Evolutionary conservation across 2,113 vertebrate genomes (phyloP).

Genomic region (Dromiciops gliroides): DNA sequence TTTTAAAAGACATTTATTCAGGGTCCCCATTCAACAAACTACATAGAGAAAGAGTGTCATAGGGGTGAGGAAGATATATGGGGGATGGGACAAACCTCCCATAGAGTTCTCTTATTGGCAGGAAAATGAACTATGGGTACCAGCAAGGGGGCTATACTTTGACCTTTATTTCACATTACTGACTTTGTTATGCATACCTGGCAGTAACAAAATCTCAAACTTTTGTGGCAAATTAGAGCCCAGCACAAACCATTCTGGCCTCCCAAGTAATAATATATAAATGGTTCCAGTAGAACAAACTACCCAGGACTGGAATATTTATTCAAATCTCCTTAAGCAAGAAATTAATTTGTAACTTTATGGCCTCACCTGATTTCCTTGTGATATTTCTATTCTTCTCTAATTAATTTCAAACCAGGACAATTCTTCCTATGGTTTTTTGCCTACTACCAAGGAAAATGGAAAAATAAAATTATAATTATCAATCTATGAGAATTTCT

Average conservation of each 20-base stretch:
- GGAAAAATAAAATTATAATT: constrained; percentile 13
- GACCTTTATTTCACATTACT: neutral
- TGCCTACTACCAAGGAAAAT: neutral
- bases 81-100: neutral
- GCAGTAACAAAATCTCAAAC: neutral
- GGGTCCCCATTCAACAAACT: neutral
- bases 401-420: neutral
- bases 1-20: neutral
- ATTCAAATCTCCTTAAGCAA: neutral
- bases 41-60: neutral
- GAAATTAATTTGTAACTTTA: neutral
- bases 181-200: neutral
- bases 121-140: neutral
- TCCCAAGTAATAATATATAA: neutral
- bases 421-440: neutral
- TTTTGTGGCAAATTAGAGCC: neutral
- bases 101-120: neutral
- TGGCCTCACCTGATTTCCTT: neutral
- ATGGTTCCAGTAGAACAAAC: neutral
- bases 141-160: neutral
- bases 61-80: neutral
- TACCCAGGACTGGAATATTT: neutral
- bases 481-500: constrained; percentile 22
- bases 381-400: neutral
- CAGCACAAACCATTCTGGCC: neutral